Base-by-base conservation (phyloP, 2,888 invertebrate species). In the Stegophylla sp. region DNA sequence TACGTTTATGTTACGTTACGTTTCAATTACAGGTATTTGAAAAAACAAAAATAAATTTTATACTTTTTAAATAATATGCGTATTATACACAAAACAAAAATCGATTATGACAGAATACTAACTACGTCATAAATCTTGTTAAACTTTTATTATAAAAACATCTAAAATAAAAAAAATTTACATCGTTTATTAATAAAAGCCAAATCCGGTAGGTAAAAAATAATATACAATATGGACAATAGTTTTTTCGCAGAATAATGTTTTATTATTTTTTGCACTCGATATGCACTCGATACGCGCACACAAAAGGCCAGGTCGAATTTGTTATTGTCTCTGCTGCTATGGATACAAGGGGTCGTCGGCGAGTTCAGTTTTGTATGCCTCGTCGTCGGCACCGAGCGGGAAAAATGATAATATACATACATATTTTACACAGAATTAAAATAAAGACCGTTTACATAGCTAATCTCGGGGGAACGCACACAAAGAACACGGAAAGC, bases 271-370 rank as follows among this genome's bases (percentile, higher is more conserved):
- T 12, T n/a, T 45, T n/a, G 17, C 4, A 48, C 48, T 5, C 2
- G 20, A 28, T 1, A 56, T 56, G 20, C 48, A 5, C 3, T 20
- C 56, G n/a, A n/a, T n/a, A n/a, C 10, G 20, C 1, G 45, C 26
- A 5, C 43, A 53, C n/a, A 67, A 43, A 15, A 28, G 43, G 53
- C 43, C 43, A 26, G 76, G 76, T 66, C 53, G 43, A 66, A 66
- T 66, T 66, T 66, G 76, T 76, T 76, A 76, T 76, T 76, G 76
- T 76, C 66, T 26, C 53, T 43, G 76, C 76, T 76, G 28, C 76
- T 76, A 76, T 76, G 76, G 76, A 76, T 76, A 76, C 76, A 73
- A 73, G 59, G 67, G 77, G 66, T 34, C 43, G 20, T n/a, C n/a
- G n/a, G n/a, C 15, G 23, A 3, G 61, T 74, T 45, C n/a, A n/a